Evolutionary conservation across 2,797 vertebrate species (phyloP).

Genomic region (Erithacus rubecula): DNA sequence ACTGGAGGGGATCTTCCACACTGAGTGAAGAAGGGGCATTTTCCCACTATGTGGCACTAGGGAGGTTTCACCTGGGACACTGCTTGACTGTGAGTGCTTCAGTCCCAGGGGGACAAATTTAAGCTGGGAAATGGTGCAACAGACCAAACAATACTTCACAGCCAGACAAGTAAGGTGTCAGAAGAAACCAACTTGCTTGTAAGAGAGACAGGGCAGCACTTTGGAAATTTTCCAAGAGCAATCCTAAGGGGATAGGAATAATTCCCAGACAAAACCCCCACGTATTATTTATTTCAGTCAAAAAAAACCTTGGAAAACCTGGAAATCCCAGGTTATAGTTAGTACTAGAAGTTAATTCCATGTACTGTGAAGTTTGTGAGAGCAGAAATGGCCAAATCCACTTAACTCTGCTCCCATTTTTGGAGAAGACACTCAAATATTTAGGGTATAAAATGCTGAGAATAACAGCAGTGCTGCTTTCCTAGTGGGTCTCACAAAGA

Average conservation of each 20-base stretch:
- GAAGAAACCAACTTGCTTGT: neutral
- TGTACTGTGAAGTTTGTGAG: neutral
- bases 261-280: slow-evolving; percentile 34
- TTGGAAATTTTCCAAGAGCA: neutral
- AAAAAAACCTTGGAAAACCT: neutral
- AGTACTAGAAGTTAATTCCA: neutral
- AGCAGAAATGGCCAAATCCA: neutral
- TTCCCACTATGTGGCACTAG: neutral
- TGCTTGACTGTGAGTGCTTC: neutral
- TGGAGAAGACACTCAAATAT: neutral
- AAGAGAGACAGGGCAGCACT: neutral
- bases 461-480: neutral
- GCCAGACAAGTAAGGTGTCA: neutral
- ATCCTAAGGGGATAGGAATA: neutral
- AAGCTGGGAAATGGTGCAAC: neutral
- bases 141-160: neutral
- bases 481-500: neutral
- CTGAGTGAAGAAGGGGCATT: neutral
- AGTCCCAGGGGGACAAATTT: neutral
- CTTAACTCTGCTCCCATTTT: neutral
- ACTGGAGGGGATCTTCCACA: neutral
- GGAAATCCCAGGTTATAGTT: neutral
- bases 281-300: slow-evolving; percentile 25
- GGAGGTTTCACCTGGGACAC: neutral
- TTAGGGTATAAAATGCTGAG: neutral